Base-by-base conservation (phyloP, 1,140 invertebrate species). In the Drosophila orosa region DNA sequence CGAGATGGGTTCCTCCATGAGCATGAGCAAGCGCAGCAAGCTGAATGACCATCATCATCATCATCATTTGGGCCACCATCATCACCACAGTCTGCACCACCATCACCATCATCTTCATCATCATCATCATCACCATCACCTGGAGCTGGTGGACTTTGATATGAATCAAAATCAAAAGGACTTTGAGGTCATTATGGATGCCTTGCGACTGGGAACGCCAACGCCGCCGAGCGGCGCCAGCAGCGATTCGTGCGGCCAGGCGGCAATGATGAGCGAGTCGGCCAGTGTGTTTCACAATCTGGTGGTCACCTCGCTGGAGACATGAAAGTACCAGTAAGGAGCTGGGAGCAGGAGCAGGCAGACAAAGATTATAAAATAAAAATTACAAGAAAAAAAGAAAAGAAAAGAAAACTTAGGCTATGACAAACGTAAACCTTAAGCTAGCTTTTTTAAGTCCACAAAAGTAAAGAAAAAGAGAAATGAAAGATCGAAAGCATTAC, bases 251-350 rank as follows among this genome's bases (percentile, higher is more conserved):
- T 94, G 95, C 78, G 95, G 95, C 40, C 95, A 95, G 74, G 93
- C 95, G 60, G 95, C 95, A 37, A 95, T 95, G 92, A 94, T 95
- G 82, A 95, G 95, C 74, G 94, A 95, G 58, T 95, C 95, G 83
- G 95, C 94, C 6, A 93, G 93, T 62, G 93, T 94, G 54, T 95
- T 95, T 89, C 95, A 95, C 85, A 95, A 94, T 90, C 92, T 95
- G 52, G 95, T 95, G 5, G 91, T 92, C 29, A 94, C 95, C 5
- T 95, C 95, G 5, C 90, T 95, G 74, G 95, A 95, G 83, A 95
- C 95, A 91, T 95, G 91, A 92, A 92, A 79, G 63, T 91, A 84
- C 72, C 90, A 91, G 74, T 91, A 91, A 73, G 24, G 24, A 42
- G 22, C 13, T 24, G 44, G 12, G 42, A 47, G 25, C 39, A 45